These are phyloP conservation scores for Todiramphus saurophagus DNA, from an alignment of 2,113 vertebrate genomes.

Conservation along the genomic window DNA sequence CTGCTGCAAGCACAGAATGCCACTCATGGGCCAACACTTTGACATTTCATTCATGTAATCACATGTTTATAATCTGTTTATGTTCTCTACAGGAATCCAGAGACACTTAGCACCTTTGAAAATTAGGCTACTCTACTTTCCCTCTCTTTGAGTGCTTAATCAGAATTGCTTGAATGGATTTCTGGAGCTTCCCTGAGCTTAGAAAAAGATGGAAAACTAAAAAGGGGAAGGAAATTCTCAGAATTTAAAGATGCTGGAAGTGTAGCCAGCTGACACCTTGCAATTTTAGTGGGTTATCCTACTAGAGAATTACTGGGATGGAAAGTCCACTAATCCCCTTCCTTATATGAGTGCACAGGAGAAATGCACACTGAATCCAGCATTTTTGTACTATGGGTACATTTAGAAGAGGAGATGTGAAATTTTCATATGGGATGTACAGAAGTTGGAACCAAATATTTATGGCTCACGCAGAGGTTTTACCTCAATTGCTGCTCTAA, in stretches of 20 bases:
- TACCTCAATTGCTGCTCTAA: not conserved
- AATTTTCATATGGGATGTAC: not conserved
- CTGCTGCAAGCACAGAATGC: not conserved
- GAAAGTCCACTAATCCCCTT: not conserved
- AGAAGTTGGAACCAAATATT: not conserved
- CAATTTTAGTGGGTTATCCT: not conserved
- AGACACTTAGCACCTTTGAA: not conserved
- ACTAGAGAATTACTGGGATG: not conserved
- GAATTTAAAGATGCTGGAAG: not conserved
- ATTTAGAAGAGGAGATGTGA: not conserved
- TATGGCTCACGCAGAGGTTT: not conserved
- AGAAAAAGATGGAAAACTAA: not conserved
- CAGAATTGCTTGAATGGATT: not conserved
- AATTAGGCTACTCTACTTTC: not conserved
- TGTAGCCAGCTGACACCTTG: not conserved
- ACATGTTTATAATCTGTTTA: not conserved
- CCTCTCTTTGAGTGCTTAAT: not conserved
- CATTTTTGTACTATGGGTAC: not conserved
- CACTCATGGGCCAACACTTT: not conserved
- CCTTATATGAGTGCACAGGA: not conserved
- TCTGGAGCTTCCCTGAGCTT: not conserved
- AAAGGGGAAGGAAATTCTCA: not conserved
- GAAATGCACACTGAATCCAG: not conserved
- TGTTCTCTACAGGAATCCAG: not conserved
- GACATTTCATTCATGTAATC: not conserved